Conservation (phyloP, 1,140 invertebrate genomes). For the Ditylenchus dipsaci region DNA sequence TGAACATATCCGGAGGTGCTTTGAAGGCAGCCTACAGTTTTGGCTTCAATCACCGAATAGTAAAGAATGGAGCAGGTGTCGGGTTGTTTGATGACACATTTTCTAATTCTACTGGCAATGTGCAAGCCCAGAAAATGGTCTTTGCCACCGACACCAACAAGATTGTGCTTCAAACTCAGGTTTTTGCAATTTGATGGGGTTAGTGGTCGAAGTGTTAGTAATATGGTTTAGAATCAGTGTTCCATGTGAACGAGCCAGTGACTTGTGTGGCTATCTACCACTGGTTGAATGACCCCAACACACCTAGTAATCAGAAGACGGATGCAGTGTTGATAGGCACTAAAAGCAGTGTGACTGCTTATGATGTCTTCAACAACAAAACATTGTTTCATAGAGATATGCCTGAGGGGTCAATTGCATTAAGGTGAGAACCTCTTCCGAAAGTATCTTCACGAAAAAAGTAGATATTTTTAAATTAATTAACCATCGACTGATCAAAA, state of each 20-base stretch:
- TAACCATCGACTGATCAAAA: too few species aligned
- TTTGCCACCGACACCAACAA: constrained; percentile 37
- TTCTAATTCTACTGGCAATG: neutral
- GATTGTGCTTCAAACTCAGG: constrained; percentile 29
- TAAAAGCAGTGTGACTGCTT: constrained; percentile 17
- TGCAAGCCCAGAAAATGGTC: constrained; percentile 24
- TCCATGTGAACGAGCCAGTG: constrained; percentile 33
- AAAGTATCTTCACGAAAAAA: too few species aligned
- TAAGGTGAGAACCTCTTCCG: constrained; percentile 4
- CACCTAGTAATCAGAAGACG: neutral
- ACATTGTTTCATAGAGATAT: constrained; percentile 39
- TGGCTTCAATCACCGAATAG: constrained; percentile 30
- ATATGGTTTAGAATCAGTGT: constrained; percentile 29
- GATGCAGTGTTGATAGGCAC: constrained; percentile 37
- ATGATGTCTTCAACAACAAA: constrained; percentile 40
- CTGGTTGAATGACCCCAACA: neutral
- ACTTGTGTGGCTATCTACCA: constrained; percentile 24
- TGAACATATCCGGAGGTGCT: neutral
- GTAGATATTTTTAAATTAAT: too few species aligned
- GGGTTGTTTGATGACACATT: constrained; percentile 18
- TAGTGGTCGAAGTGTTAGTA: neutral
- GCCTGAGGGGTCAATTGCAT: constrained; percentile 32
- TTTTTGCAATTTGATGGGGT: neutral
- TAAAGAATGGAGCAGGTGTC: neutral
- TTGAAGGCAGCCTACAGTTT: constrained; percentile 28